Evolutionary conservation across 2,113 vertebrate species (phyloP).

Genomic region (Acanthochromis polyacanthus): DNA sequence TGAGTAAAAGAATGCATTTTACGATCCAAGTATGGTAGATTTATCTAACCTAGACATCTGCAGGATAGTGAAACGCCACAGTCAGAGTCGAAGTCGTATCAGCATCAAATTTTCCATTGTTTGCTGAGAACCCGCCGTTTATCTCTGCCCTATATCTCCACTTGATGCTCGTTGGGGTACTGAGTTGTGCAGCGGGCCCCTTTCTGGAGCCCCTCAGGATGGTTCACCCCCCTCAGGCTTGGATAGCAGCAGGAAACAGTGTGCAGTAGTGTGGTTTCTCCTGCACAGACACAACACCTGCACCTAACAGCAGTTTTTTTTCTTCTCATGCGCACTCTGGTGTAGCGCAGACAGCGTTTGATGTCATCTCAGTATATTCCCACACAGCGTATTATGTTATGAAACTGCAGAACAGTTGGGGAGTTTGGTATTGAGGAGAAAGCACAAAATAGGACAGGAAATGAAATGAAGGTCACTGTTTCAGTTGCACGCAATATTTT

Average conservation of each 20-base stretch:
- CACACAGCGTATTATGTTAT: slow-evolving; percentile 15
- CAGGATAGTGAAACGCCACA: slow-evolving; percentile 15
- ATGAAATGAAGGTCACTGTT: background rate
- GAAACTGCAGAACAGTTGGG: slow-evolving; percentile 27
- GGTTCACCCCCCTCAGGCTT: slow-evolving; percentile 15
- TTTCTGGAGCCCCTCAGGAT: slow-evolving; percentile 61
- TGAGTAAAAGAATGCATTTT: background rate
- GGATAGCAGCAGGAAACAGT: slow-evolving; percentile 74
- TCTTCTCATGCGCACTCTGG: slow-evolving; percentile 45
- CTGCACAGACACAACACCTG: slow-evolving; percentile 73
- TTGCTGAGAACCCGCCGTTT: slow-evolving; percentile 33
- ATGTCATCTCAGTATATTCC: slow-evolving; percentile 35
- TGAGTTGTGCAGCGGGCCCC: slow-evolving; percentile 28
- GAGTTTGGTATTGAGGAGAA: slow-evolving; percentile 1
- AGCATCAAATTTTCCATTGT: slow-evolving; percentile 62
- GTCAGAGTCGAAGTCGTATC: background rate
- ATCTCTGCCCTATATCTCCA: slow-evolving; percentile 79
- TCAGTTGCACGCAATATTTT: background rate
- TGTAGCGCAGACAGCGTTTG: slow-evolving; percentile 55
- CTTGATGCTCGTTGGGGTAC: slow-evolving; percentile 30
- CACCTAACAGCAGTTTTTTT: slow-evolving; percentile 30
- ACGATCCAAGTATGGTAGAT: background rate
- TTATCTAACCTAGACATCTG: slow-evolving; percentile 51
- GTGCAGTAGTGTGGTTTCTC: slow-evolving; percentile 79
- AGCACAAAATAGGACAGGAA: slow-evolving; percentile 52